Evolutionary conservation across 2,888 invertebrate species (phyloP), one percentile per base, ranked within the genome.

Genomic region (Campoletis raptor): DNA sequence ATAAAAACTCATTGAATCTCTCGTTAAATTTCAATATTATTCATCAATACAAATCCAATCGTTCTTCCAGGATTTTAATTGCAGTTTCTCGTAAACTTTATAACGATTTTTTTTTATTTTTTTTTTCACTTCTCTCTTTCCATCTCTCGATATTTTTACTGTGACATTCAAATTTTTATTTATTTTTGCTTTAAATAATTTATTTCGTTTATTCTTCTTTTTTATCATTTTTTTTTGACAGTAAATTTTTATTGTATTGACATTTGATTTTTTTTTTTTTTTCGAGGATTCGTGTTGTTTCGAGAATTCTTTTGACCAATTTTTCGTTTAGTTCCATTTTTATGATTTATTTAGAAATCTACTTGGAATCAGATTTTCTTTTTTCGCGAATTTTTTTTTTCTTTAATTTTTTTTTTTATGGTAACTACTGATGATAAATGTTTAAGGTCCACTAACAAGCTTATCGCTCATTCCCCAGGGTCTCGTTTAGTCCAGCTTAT

Each of bases 21-120:
- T 78, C 72, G 70, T 73, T 79, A 67, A 57, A 72, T 52, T 45
- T 45, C 37, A 24, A 79, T 83, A 66, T 79, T 45, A 79, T 79
- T 83, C 79, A 10, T 79, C 52, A 73, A 79, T 61, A 21, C 70
- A 73, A 5, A 61, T 45, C 10, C 21, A 8, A 48, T 45, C 36
- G 70, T 72, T 42, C 61, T 30, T 12, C 36, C 36, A 30, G 48
- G 30, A 80, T 72, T 80, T 24, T 2, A 21, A 61, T 61, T 61
- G 24, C 61, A 30, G 30, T 30, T 61, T 61, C 61, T 2, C 30
- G 6, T 24, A 30, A 12, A 30, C 66, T 37, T 66, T 37, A n/a
- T 9, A 18, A 48, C 15, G 18, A 2, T 67, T 30, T 81, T 66
- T 45, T 45, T 21, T 54, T 24, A n/a, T 2, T 67, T 30, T 81